A percentile compares a stretch with the other conserved stretches of the same genome.
Evolutionary conservation across 2,113 vertebrate species (phyloP).

Genomic region (Semicossyphus pulcher): DNA sequence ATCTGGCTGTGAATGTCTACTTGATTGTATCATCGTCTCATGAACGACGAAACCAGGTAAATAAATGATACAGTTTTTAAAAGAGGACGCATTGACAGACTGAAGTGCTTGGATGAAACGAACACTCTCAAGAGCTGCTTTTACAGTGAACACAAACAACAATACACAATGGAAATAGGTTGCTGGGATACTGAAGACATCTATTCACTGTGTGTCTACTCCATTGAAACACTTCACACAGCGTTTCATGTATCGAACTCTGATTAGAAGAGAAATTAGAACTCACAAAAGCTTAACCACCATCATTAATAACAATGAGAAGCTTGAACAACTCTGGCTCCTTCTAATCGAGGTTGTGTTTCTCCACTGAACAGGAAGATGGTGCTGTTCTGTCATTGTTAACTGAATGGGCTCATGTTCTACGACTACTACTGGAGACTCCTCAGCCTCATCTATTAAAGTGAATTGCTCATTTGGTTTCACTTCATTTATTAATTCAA

Average conservation of each 20-base stretch:
- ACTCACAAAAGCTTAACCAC: too few species aligned
- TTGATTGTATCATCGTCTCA: conserved; percentile 15
- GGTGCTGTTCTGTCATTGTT: conserved; percentile 13
- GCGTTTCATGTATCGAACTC: neutral
- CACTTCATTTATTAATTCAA: neutral
- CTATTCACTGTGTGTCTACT: neutral
- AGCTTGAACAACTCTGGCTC: too few species aligned
- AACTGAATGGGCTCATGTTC: neutral
- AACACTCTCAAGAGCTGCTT: neutral
- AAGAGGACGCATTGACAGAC: conserved; percentile 6
- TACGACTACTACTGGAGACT: neutral
- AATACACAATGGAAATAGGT: neutral
- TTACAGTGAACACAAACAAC: conserved; percentile 4
- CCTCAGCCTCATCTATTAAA: neutral
- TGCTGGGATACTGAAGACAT: conserved; percentile 21
- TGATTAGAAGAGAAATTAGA: too few species aligned
- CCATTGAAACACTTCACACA: neutral
- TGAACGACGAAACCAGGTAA: conserved; percentile 16
- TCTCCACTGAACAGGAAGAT: conserved; percentile 17
- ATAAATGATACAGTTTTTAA: conserved; percentile 55
- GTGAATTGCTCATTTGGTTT: neutral
- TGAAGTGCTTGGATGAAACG: neutral
- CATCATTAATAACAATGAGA: too few species aligned
- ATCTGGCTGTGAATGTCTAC: conserved; percentile 26
- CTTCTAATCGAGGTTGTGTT: neutral